Conservation (phyloP, 2,888 invertebrate genomes). For the Lacanobia wlatinum region DNA sequence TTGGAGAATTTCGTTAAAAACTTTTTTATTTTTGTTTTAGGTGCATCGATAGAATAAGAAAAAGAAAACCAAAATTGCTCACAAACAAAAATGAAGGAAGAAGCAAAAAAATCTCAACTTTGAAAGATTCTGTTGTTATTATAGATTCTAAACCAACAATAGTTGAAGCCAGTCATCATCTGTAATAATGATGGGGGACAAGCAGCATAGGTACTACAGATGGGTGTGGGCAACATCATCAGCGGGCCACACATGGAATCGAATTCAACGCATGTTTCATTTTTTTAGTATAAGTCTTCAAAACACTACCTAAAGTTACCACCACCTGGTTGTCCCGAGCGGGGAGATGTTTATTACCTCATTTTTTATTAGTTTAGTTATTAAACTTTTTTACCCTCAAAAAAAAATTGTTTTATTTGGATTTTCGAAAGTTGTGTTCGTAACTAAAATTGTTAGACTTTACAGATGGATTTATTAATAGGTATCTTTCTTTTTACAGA, state of each 20-base stretch:
- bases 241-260: too few species aligned
- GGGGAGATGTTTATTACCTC: too few species aligned
- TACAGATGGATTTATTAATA: background rate
- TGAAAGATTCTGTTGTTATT: background rate
- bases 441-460: too few species aligned
- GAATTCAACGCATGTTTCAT: too few species aligned
- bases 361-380: background rate
- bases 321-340: too few species aligned
- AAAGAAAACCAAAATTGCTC: background rate
- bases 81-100: background rate
- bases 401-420: background rate
- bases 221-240: too few species aligned
- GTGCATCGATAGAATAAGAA: background rate
- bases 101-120: background rate
- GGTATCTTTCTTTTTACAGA: slow-evolving; percentile 55
- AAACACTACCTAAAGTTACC: too few species aligned
- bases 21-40: background rate
- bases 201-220: background rate
- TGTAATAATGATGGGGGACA: background rate
- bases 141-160: background rate
- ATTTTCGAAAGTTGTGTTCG: background rate
- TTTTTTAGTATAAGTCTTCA: too few species aligned
- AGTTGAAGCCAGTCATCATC: background rate
- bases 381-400: background rate
- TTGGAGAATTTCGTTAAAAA: background rate